Base-by-base conservation (phyloP, 1,140 invertebrate genomes). In the Aphaenogaster floridana region DNA sequence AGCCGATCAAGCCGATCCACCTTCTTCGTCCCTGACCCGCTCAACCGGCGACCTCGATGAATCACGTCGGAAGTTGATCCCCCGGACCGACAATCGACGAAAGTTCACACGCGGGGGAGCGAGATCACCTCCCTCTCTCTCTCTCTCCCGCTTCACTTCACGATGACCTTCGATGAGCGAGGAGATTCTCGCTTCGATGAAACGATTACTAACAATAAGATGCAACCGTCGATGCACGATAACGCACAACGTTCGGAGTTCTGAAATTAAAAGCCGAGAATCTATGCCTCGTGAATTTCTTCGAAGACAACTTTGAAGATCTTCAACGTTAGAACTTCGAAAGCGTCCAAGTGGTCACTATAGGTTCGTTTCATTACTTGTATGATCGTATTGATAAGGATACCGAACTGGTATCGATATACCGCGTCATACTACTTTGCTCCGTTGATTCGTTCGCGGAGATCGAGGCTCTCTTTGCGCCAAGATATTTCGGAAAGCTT, bases 41-140 rank as follows among this genome's bases (percentile, higher is more conserved):
- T 89, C 90, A 89, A 91, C 68, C 69, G 21, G 57, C 71, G 88
- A 61, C 90, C 90, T 89, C 90, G 90, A 91, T 91, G 90, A 91
- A 91, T 91, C 90, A 91, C 88, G 80, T 66, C 68, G 64, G 89
- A 90, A 59, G 83, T n/a, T 61, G 88, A 91, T 90, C 83, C 61
- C 86, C 64, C 42, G 48, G 45, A 13, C 45, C 80, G 79, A 89
- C 89, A 86, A 91, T 91, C 90, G 85, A 86, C 76, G 59, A 83
- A 87, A 84, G 54, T 91, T 91, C 83, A 79, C 87, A 79, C 61
- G 81, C 78, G 85, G 7, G 42, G 42, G 21, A 48, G 48, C n/a
- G 63, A 21, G 61, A 39, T 11, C 45, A 2, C 57, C 36, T 9
- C 28, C 34, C n/a, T 15, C 48, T 68, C 34, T 63, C 34, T 50